Base-by-base conservation (phyloP, 1,140 invertebrate genomes). In the Chionoecetes opilio region DNA sequence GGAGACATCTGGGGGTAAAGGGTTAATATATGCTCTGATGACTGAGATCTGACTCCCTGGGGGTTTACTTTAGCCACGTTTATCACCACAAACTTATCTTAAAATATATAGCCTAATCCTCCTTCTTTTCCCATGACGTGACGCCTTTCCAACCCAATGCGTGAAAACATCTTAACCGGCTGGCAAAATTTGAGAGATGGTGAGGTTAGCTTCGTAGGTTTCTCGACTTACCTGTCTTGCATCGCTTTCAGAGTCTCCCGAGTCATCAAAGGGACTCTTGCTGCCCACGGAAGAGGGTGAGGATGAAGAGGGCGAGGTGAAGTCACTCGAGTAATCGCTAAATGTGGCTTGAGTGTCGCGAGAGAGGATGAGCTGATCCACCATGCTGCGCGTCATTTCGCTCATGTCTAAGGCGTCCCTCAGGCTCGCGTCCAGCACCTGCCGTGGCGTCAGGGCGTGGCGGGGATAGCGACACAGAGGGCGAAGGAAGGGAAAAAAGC, bases 371-470 rank as follows among this genome's bases (percentile, higher is more conserved):
- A 98, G 96, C n/a, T 97, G 96, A 0, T 96, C 96, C 75, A 96
- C 95, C 85, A 96, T 95, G 11, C 96, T 96, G 0, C 96, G 96
- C 2, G 97, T 97, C 91, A 96, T 95, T 29, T 88, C 75, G 75
- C 95, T 96, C 98, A 98, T 98, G 96, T 98, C 98, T 29, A 98
- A 97, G 96, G 98, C 97, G 8, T 97, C 96, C 46, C 97, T 96
- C 21, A 97, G 96, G 29, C 97, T 96, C 3, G 97, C 97, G 96
- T 98, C 97, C 35, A 98, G 96, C 0, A 98, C 96, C 31, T 97
- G 97, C 0, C 98, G 97, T 37, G 0, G 31, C 14, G 82, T n/a
- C n/a, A 21, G 34, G 17, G 31, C 9, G 38, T 31, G 29, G 91
- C 38, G 17, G 35, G 11, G 21, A 9, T 46, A 17, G 89, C 41